Evolutionary conservation across 1,140 invertebrate genomes (phyloP), one percentile per base, ranked within the genome.

Genomic region (Drosophila tropicalis): DNA sequence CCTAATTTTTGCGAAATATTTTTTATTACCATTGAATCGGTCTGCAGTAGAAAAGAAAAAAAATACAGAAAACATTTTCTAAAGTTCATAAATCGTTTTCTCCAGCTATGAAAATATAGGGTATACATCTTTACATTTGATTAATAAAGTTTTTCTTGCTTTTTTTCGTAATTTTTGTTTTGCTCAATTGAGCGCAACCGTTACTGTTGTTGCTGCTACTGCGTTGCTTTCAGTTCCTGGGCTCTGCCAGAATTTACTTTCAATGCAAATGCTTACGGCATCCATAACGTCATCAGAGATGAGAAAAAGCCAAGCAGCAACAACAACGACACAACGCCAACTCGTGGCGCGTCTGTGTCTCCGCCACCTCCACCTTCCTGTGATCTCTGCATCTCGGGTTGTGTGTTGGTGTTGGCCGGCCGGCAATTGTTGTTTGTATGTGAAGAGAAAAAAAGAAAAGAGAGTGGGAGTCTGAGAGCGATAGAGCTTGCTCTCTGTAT

Each of bases 281-380:
- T 85, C 76, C 70, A 81, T 80, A 84, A 81, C 81, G 81, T 85
- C 81, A 85, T 84, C 54, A 62, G 76, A 68, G 19, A 36, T 51
- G 15, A 34, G 62, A 56, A 44, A 51, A 10, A 58, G 36, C 10
- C 47, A 29, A 51, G 44, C 44, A 60, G 58, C 39, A 12, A 29
- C 44, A 40, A 22, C n/a, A 29, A 22, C 47, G 10, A 51, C 44
- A 29, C 44, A 40, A 22, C n/a, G 40, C 29, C 54, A 47, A 47
- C 44, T 47, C 17, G 10, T 19, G 44, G 64, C 55, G 61, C 55
- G 34, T 36, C 58, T 9, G 54, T 25, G 54, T 25, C 22, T 32
- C 62, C 29, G 25, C 32, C 54, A 9, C 36, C 32, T 9, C n/a
- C 67, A 19, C 29, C 13, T 25, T 17, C 12, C 9, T 32, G n/a